Evolutionary conservation across 2,113 vertebrate species (phyloP).

Genomic region (Noturus placidus): DNA sequence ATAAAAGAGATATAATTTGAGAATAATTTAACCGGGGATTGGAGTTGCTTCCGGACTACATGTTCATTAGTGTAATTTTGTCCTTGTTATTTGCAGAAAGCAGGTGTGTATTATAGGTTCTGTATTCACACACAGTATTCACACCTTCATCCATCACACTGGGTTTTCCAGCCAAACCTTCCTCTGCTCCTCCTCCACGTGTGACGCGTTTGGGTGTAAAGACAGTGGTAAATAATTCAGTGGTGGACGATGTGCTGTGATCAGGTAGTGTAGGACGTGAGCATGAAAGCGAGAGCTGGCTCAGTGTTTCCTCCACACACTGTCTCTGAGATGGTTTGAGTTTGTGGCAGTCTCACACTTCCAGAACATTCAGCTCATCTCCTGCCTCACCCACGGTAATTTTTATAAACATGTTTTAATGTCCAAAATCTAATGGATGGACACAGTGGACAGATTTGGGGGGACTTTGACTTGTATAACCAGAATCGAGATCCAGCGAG

Average conservation of each 20-base stretch:
- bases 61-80: background rate
- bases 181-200: constrained; percentile 10
- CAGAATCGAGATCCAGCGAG: background rate
- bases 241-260: constrained; percentile 30
- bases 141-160: constrained; percentile 9
- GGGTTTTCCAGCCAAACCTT: background rate
- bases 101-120: background rate
- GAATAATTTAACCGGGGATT: no score
- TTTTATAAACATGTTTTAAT: background rate
- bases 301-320: background rate
- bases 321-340: background rate
- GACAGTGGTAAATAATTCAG: constrained; percentile 50
- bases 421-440: background rate
- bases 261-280: constrained; percentile 7
- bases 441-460: background rate
- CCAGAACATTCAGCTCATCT: constrained; percentile 31
- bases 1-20: background rate
- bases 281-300: constrained; percentile 1
- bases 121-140: background rate
- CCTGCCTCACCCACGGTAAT: background rate
- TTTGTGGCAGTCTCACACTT: background rate
- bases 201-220: constrained; percentile 26
- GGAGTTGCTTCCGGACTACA: background rate
- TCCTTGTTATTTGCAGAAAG: background rate
- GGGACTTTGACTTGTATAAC: background rate